phyloP scores from a whole-genome alignment of 2,113 vertebrate genomes.

The Paralichthys olivaceus region DNA sequence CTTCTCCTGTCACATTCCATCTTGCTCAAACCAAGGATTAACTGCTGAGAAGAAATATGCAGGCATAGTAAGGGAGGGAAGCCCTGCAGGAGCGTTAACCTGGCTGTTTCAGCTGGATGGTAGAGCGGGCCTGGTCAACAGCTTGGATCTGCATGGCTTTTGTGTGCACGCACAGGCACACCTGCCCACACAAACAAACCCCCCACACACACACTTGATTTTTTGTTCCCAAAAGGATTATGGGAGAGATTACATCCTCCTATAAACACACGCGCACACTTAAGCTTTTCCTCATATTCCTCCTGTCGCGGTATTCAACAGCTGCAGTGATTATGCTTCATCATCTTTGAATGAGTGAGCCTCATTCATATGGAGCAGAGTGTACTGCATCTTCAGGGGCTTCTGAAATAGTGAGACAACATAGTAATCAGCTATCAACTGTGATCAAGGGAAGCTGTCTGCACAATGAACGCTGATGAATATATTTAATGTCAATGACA shows the following conservation, averaged over 20 bases:
- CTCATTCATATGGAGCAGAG: conserved; percentile 24
- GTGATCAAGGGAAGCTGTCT: conserved; percentile 12
- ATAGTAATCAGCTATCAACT: conserved; percentile 30
- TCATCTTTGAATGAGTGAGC: conserved; percentile 31
- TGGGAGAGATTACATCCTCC: conserved; percentile 9
- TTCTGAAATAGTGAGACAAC: conserved; percentile 13
- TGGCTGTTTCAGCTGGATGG: conserved; percentile 15
- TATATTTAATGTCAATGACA: conserved; percentile 9
- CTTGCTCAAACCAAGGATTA: conserved; percentile 37
- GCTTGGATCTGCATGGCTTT: conserved; percentile 38
- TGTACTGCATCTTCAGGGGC: conserved; percentile 9
- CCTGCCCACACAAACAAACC: conserved; percentile 4
- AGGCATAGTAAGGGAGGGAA: neutral
- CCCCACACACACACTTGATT: neutral
- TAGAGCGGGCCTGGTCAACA: neutral
- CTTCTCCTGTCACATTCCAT: conserved; percentile 63
- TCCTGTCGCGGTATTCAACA: conserved; percentile 12
- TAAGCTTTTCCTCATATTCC: conserved; percentile 17
- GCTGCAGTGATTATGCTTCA: conserved; percentile 37
- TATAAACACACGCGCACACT: neutral
- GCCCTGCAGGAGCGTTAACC: conserved; percentile 8
- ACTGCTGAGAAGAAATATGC: conserved; percentile 9
- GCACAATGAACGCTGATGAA: neutral
- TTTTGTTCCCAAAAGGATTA: conserved; percentile 19
- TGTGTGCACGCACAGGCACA: neutral